Evolutionary conservation across 2,797 vertebrate genomes (phyloP), one percentile per base, ranked within the genome.

Genomic region (Betta splendens): DNA sequence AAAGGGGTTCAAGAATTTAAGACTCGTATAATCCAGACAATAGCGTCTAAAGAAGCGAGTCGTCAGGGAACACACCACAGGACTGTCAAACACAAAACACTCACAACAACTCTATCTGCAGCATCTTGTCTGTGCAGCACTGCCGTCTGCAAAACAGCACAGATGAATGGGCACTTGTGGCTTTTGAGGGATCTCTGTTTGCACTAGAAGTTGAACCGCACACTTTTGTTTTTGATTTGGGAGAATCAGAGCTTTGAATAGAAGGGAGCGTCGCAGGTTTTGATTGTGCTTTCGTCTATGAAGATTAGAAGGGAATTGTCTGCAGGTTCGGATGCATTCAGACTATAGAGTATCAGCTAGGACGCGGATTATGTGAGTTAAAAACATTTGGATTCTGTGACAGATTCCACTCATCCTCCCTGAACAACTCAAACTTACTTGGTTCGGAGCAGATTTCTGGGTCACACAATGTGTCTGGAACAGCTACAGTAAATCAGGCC

Each of bases 121-220:
- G 36, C 47, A 72, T 60, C 32, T 22, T 20, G 22, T 73, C 32
- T 61, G 39, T n/a, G 38, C 45, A 38, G 56, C 49, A 66, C 18
- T 33, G 52, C 45, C 32, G 16, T 58, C 55, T 45, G 47, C 42
- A 71, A 58, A 75, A 58, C 38, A 68, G 35, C 42, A 28, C 56
- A 51, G 62, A 59, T 2, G 1, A 51, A 18, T 28, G 64, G 69
- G 72, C 54, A 53, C 42, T 72, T 0, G 5, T 67, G 25, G 18
- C 31, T 51, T 58, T 42, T 32, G 63, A 72, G 55, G 49, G 16
- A 52, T 72, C 57, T 61, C 54, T 25, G 16, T 16, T 52, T 47
- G 54, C 53, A 58, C 45, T 55, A 55, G 6, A 52, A 59, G 25
- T 43, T 28, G 55, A 53, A 61, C 43, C 3, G 63, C 35, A 33